Conservation (phyloP, 2,797 vertebrate genomes). For the Acrossocheilus fasciatus region DNA sequence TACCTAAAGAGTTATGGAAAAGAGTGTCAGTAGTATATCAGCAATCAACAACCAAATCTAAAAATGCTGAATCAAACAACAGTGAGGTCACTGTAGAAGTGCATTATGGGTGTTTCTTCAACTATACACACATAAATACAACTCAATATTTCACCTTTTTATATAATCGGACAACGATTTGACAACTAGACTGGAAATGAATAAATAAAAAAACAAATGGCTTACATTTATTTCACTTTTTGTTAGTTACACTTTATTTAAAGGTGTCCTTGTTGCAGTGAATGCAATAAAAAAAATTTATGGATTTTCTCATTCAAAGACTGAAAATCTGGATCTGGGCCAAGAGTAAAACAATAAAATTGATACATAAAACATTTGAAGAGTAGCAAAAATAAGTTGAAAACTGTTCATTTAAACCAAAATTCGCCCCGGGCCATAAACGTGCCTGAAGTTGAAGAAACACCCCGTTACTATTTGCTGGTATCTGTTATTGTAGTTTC, state of each 20-base stretch:
- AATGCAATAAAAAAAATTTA: background rate
- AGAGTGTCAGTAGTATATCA: conserved; percentile 69
- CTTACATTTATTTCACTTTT: background rate
- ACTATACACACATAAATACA: background rate
- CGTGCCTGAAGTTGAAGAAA: background rate
- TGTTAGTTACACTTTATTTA: background rate
- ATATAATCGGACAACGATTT: background rate
- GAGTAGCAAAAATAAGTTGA: conserved; percentile 11
- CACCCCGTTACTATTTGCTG: background rate
- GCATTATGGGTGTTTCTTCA: background rate
- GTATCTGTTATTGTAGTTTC: conserved; percentile 1
- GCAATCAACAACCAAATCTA: conserved; percentile 71
- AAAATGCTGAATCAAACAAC: too few relatives aligned
- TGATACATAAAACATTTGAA: background rate
- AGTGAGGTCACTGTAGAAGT: background rate
- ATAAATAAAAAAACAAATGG: background rate
- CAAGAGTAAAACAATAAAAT: background rate
- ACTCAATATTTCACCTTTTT: background rate
- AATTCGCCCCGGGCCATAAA: background rate
- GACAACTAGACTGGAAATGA: background rate
- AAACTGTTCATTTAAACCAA: background rate
- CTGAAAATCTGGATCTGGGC: background rate
- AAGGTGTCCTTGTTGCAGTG: background rate
- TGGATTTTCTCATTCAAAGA: background rate
- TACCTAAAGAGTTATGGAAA: background rate